These are phyloP conservation scores for Sinopyrophorus schimmeli DNA, from an alignment of 2,888 invertebrate genomes.

Conservation along the genomic window DNA sequence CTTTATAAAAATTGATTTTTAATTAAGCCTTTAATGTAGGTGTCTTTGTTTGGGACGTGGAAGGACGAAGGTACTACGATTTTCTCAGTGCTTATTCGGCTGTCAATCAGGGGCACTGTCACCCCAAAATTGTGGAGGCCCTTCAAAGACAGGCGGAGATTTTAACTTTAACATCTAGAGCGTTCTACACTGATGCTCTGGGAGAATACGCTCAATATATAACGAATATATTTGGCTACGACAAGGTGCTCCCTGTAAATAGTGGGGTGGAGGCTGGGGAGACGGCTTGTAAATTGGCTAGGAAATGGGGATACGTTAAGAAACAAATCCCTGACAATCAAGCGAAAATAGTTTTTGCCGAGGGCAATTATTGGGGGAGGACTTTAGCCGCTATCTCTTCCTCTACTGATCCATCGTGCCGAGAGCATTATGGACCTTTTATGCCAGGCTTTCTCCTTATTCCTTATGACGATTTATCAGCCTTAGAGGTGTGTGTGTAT, in stretches of 20 bases:
- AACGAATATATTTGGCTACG: constrained; percentile 71
- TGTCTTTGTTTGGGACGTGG: constrained; percentile 77
- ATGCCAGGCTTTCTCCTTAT: constrained; percentile 77
- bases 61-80: constrained; percentile 76
- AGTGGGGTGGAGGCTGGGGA: constrained; percentile 83
- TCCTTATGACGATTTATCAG: constrained; percentile 72
- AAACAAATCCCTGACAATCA: constrained; percentile 71
- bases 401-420: constrained; percentile 74
- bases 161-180: constrained; percentile 72
- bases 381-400: constrained; percentile 78
- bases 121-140: constrained; percentile 69
- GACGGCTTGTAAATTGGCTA: constrained; percentile 75
- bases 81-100: constrained; percentile 82
- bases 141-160: constrained; percentile 62
- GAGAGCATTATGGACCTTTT: constrained; percentile 74
- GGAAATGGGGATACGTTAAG: constrained; percentile 79
- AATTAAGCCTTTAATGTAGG: constrained; percentile 51
- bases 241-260: constrained; percentile 82
- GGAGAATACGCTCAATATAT: constrained; percentile 75
- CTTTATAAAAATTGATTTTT: background rate
- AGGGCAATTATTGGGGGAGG: constrained; percentile 82
- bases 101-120: constrained; percentile 80
- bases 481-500: constrained; percentile 71
- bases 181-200: constrained; percentile 75
- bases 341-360: constrained; percentile 74